Base-by-base conservation (phyloP, 1,140 invertebrate genomes). In the Riptortus pedestris region DNA sequence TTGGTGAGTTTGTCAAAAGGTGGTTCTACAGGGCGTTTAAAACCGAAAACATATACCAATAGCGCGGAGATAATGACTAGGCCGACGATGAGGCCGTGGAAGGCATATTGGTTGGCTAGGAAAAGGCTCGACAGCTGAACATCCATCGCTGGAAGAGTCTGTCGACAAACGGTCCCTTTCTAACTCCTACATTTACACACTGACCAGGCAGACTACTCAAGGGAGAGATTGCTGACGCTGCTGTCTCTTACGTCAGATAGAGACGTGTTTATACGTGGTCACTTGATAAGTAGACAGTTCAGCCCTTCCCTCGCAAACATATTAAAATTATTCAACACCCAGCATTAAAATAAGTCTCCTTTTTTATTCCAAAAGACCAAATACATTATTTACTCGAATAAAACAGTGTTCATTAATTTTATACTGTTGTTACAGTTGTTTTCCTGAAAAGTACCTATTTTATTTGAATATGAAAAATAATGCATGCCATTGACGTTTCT, bases 1-100 rank as follows among this genome's bases (percentile, higher is more conserved):
- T 78, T 72, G 4, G 82, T 78, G 33, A 86, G 75, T 71, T 86
- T 84, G 69, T 83, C 81, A 70, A 86, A 86, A 67, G 82, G 81
- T 69, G 85, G 85, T 73, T 85, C 83, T 72, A 85, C 82, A 58
- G 83, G 80, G 67, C 83, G 80, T 75, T 84, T 83, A 73, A 88
- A 86, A 62, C 85, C 84, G 72, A 86, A 86, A 61, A 78, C 79
- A 76, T 85, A 87, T 68, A 86, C 82, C 63, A 86, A 75, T 60
- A 85, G 75, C 65, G 82, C 83, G 64, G 64, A 72, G 48, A 72
- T 60, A n/a, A 70, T 51, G 3, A 70, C 69, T 38, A 61, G 48
- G 67, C 77, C 80, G 68, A 85, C 72, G 72, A 84, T 76, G 64
- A 80, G 80, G 63, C 85, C 83, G 69, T 82, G 83, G 67, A 83